phyloP scores from a whole-genome alignment of 2,888 invertebrate species.

The Noctuana brunneofusca region DNA sequence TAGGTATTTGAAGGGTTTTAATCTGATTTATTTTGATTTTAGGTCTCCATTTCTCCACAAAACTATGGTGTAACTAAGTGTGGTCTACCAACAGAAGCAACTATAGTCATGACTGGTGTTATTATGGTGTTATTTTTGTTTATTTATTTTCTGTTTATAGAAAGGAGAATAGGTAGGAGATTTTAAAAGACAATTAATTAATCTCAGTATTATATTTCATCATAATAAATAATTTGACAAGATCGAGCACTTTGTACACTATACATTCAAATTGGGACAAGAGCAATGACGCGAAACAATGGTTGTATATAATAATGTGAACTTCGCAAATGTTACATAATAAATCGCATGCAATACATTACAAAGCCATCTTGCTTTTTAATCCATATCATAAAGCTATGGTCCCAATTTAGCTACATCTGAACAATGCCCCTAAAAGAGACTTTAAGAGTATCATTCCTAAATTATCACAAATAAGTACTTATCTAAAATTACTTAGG shows the following conservation, averaged over 20 bases:
- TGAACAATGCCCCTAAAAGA: conserved; percentile 19
- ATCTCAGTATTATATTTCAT: conserved; percentile 73
- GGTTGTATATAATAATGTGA: background rate
- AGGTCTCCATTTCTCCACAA: conserved; percentile 62
- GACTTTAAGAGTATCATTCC: conserved; percentile 4
- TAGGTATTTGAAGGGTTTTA: background rate
- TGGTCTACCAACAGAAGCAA: conserved; percentile 62
- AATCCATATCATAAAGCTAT: conserved; percentile 9
- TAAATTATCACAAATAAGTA: conserved; percentile 70
- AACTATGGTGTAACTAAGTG: conserved; percentile 63
- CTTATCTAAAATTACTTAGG: conserved; percentile 54
- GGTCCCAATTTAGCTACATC: conserved; percentile 25
- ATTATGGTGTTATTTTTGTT: conserved; percentile 48
- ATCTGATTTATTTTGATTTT: conserved; percentile 45
- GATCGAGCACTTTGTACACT: conserved; percentile 79
- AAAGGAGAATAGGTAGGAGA: conserved; percentile 47
- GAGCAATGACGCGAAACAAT: conserved; percentile 25
- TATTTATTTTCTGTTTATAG: conserved; percentile 44
- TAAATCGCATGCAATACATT: background rate
- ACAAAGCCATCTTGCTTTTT: background rate
- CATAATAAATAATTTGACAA: conserved; percentile 82
- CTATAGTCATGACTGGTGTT: conserved; percentile 57
- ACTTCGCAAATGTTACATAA: background rate
- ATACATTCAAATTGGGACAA: conserved; percentile 54
- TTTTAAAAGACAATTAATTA: conserved; percentile 45